These are phyloP conservation scores for Caenorhabditis elegans DNA, from an alignment of 1,140 invertebrate genomes.

Conservation along the genomic window DNA sequence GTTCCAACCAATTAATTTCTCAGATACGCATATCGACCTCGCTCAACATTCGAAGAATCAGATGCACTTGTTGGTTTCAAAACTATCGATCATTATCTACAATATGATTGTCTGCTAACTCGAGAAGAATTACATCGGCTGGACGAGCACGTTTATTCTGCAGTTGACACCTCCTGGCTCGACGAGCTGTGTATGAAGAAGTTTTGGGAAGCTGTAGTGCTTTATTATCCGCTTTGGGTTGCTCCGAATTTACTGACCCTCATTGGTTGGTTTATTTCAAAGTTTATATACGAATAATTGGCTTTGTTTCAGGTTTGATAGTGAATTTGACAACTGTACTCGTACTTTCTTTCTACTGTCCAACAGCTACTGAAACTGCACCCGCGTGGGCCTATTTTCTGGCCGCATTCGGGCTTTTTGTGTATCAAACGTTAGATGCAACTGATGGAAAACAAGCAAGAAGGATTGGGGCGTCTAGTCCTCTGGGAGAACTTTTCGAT, in stretches of 20 bases:
- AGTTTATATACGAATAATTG: background rate
- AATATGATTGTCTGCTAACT: conserved; percentile 52
- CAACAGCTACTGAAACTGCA: conserved; percentile 70
- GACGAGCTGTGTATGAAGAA: conserved; percentile 62
- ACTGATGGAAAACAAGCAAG: conserved; percentile 84
- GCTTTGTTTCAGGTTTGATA: conserved; percentile 72
- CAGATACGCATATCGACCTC: background rate
- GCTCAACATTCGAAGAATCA: background rate
- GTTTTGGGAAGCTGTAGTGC: conserved; percentile 94
- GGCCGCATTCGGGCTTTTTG: conserved; percentile 88
- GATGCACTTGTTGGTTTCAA: background rate
- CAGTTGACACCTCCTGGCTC: conserved; percentile 67
- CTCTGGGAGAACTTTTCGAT: conserved; percentile 95
- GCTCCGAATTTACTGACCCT: conserved; percentile 97
- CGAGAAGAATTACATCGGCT: conserved; percentile 77
- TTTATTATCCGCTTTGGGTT: conserved; percentile 85
- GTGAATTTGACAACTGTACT: conserved; percentile 90
- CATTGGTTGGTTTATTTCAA: conserved; percentile 70
- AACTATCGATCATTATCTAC: conserved; percentile 12
- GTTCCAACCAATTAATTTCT: too few species aligned
- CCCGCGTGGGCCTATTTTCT: conserved; percentile 74
- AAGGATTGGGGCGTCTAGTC: conserved; percentile 84
- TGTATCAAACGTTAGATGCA: conserved; percentile 97
- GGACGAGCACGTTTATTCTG: conserved; percentile 92
- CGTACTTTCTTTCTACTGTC: conserved; percentile 82